A percentile compares a stretch with the other conserved stretches of the same genome.
Conservation (phyloP, 2,113 vertebrate genomes). For the Xenus cinereus region DNA sequence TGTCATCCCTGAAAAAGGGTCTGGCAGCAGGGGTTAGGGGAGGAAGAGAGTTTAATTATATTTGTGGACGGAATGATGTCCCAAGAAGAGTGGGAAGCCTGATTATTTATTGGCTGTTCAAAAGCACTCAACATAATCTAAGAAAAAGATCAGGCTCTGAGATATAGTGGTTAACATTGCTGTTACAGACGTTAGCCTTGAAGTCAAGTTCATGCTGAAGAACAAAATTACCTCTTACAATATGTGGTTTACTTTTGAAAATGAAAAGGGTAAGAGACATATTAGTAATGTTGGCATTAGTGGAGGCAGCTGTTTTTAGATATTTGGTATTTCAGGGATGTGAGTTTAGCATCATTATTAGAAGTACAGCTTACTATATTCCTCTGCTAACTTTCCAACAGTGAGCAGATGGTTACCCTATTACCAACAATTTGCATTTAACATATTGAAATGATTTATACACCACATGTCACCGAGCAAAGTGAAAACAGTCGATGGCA, state of each 20-base stretch:
- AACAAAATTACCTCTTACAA: slow-evolving; percentile 43
- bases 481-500: slow-evolving; percentile 67
- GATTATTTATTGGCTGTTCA: slow-evolving; percentile 61
- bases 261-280: slow-evolving; percentile 57
- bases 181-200: slow-evolving; percentile 19
- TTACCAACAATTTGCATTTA: slow-evolving; percentile 79
- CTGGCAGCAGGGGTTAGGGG: not conserved
- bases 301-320: slow-evolving; percentile 72
- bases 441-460: slow-evolving; percentile 79
- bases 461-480: slow-evolving; percentile 73
- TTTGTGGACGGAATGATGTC: slow-evolving; percentile 45
- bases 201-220: slow-evolving; percentile 36
- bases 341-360: slow-evolving; percentile 64
- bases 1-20: slow-evolving; percentile 40
- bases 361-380: slow-evolving; percentile 64
- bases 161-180: not conserved
- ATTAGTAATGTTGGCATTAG: slow-evolving; percentile 65
- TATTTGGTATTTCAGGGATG: slow-evolving; percentile 70
- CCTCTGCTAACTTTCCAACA: slow-evolving; percentile 70
- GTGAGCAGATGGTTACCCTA: slow-evolving; percentile 78
- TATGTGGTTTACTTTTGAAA: slow-evolving; percentile 43
- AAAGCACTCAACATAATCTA: not conserved
- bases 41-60: slow-evolving; percentile 49
- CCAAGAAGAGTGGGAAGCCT: not conserved
- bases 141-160: not conserved